Base-by-base conservation (phyloP, 2,797 vertebrate genomes). In the Malurus splendens region DNA sequence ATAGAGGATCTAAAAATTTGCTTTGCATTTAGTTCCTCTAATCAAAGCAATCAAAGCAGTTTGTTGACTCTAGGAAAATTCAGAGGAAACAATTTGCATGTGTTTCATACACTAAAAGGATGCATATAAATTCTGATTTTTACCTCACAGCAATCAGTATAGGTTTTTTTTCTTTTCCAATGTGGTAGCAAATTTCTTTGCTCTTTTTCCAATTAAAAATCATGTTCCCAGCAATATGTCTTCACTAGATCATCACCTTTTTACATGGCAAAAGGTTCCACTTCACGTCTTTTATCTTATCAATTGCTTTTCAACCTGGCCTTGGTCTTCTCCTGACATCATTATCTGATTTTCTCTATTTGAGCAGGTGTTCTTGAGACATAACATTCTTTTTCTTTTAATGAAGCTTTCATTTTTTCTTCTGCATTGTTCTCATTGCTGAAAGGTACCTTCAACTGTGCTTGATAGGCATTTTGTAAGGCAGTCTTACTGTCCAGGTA, bases 261-360 rank as follows among this genome's bases (percentile, higher is more conserved):
- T 85, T 68, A 78, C 86, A 65, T 62, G 52, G 30, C 77, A 56
- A 55, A 88, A 86, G n/a, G 56, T 82, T 85, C 16, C 18, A 84
- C 27, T 84, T 65, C 2, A 4, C 74, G 65, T 54, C 50, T 82
- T 91, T 90, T 33, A 70, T 92, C 48, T 86, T 72, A 78, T 36
- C 86, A 77, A 76, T 93, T 95, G 56, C 72, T 93, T 78, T 94
- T 88, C 82, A 93, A 3, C 59, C 32, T 86, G 28, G 51, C 75
- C 48, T 87, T 90, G 89, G 84, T 77, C 74, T 93, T 87, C 61
- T 87, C 47, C 74, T 85, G 62, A 67, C 28, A 84, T 80, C 83
- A 84, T 87, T 39, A 74, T 90, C 33, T 93, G 66, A 36, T 91
- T 84, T 64, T 59, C 18, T 82, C 20, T 82, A 57, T 33, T 70